phyloP scores from a whole-genome alignment of 2,113 vertebrate species.

The Amblyornis subalaris region DNA sequence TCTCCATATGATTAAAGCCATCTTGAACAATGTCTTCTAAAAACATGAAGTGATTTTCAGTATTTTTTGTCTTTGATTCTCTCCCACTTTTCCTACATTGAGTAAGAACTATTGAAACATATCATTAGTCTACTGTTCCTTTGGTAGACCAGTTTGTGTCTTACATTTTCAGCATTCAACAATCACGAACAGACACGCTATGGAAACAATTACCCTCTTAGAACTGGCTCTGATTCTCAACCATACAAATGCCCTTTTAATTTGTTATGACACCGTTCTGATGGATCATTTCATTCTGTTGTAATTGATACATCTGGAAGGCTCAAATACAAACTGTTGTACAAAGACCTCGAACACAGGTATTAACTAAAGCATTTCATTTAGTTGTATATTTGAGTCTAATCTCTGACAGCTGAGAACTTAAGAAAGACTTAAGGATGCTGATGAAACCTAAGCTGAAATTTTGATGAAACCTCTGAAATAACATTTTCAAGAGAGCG shows the following conservation, averaged over 20 bases:
- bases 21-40: neutral
- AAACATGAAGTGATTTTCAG: neutral
- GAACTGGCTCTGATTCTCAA: neutral
- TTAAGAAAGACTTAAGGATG: neutral
- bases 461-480: neutral
- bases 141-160: neutral
- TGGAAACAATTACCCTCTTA: neutral
- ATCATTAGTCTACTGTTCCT: neutral
- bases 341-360: neutral
- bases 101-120: neutral
- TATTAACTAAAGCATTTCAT: neutral
- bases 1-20: neutral
- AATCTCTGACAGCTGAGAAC: neutral
- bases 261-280: neutral
- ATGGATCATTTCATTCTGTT: neutral
- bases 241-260: neutral
- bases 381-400: neutral
- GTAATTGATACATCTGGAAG: neutral
- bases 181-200: neutral
- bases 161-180: neutral
- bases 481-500: neutral
- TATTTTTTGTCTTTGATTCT: neutral
- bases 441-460: neutral
- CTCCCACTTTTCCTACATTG: neutral
- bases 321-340: neutral